Base-by-base conservation (phyloP, 35 echinoderm and acorn worm species). In the Eucidaris tribuloides region DNA sequence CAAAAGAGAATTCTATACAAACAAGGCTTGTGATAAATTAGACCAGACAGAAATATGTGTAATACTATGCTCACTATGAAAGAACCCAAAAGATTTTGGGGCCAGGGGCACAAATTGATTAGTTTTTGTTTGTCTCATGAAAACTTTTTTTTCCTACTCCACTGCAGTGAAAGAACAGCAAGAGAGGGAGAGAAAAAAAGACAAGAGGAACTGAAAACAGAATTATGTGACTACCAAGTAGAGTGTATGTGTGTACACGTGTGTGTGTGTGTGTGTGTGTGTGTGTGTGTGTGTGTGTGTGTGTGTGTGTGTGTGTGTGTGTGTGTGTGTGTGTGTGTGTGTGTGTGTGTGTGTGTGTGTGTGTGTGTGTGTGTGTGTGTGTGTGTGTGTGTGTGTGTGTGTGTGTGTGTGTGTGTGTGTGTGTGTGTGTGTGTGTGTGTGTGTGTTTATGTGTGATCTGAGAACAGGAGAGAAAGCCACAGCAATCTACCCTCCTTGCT, bases 41-140 rank as follows among this genome's bases (percentile, higher is more conserved):
- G 44, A 74, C 68, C 68, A 74, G 68, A 74, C 68, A 74, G 68
- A 74, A 74, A 74, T 74, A 74, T 74, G 68, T 74, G 68, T 74
- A 74, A 74, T 40, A 42, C 68, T 74, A 74, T 74, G 68, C 68
- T 44, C 11, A 38, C 68, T 41, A 74, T 74, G 68, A 74, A 74
- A 74, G 68, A 36, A 74, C 68, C 68, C 68, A 40, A n/a, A 33
- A 74, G 68, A 74, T 74, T 74, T 42, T 22, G 44, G 68, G 68
- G 68, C 68, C 68, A 74, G 68, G 68, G 68, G 68, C 68, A 74
- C 68, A 13, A 74, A 74, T 33, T 74, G 68, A 74, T 74, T 74
- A 74, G 44, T 74, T 64, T 74, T 74, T 74, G 68, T 74, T 74
- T 74, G 68, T 74, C 68, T 74, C 68, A 74, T 33, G 44, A 36